Evolutionary conservation across 2,113 vertebrate genomes (phyloP), one percentile per base, ranked within the genome.

Genomic region (Cebidichthys violaceus): DNA sequence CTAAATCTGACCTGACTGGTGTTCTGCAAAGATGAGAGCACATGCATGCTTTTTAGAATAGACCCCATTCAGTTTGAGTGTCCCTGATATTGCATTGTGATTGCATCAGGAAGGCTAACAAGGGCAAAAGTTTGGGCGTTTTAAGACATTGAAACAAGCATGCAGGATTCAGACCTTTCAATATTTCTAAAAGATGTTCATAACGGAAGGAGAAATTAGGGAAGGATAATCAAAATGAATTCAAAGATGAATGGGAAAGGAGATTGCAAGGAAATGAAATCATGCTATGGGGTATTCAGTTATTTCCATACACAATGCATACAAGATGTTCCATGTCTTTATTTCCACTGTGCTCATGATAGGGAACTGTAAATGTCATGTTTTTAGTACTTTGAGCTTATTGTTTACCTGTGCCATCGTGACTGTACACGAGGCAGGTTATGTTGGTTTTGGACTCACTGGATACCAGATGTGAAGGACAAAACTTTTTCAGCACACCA

Each of bases 391-490:
- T 33, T 7, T 60, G 20, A 57, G 50, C 10, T 4, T 35, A 13
- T 43, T 14, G 3, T 43, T 11, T 87, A 98, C 98, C 97, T 81
- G 97, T 95, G 86, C 97, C 98, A 0, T 99, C 97, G 17, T 99
- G 97, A 92, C 97, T 98, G 94, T 98, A 99, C 77, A 99, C 97
- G 13, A 99, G 95, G 82, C 98, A 99, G 80, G 97, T 99, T 92
- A 99, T 98, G 94, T 98, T 99, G 83, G 97, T 98, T 95, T 99
- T 99, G 86, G 97, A 97, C 89, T 99, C 97, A 20, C 97, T 99
- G 95, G 96, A 96, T 68, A 98, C 97, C 95, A 99, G 90, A 89
- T 99, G 97, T 77, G 97, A 97, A 2, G 98, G 98, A 84, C 98
- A 99, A 90, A 99, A 99, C 84, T 98, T 99, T 91, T 99, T 99